Base-by-base conservation (phyloP, 2,113 vertebrate genomes). In the Myocastor coypus region DNA sequence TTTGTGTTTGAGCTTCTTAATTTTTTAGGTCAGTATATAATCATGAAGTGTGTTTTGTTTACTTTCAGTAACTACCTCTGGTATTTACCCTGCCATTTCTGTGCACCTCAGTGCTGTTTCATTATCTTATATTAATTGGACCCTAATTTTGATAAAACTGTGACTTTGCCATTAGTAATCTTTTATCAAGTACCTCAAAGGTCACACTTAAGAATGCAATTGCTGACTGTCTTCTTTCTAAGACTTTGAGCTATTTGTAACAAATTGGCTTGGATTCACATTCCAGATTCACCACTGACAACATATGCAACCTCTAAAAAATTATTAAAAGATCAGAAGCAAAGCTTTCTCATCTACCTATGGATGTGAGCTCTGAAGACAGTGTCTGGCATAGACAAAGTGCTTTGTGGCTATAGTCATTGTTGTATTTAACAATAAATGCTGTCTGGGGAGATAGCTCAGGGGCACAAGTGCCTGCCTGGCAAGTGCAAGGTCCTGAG, bases 401-500 rank as follows among this genome's bases (percentile, higher is more conserved):
- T 59, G 68, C 37, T 28, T 69, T 63, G 8, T 46, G 52, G 40
- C 50, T 50, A n/a, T n/a, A 50, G 24, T 71, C 42, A 32, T 42
- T 68, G 34, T 83, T 94, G 26, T 28, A 37, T 73, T 89, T 57
- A 77, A 95, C 42, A 87, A 75, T 86, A 77, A 83, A 71, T 10
- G 30, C 66, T 9, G 6, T 14, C 46, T 8, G 8, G 46, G 46
- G 46, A 46, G 46, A 46, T 46, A 46, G 46, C 46, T 46, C 46
- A 46, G 46, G 46, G 46, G 46, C 46, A 46, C 46, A 46, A 4
- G 46, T 46, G 46, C 46, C 46, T 46, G 46, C 46, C 46, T 46
- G 46, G 46, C 46, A 46, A 46, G 46, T 46, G 46, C 46, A 46
- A 46, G 46, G 46, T 46, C 46, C 8, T 46, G 46, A 46, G 46